Percentiles rank a stretch among this genome's conserved stretches.
Conservation (phyloP, 2,113 vertebrate species). For the pig (Sus scrofa) region DNA sequence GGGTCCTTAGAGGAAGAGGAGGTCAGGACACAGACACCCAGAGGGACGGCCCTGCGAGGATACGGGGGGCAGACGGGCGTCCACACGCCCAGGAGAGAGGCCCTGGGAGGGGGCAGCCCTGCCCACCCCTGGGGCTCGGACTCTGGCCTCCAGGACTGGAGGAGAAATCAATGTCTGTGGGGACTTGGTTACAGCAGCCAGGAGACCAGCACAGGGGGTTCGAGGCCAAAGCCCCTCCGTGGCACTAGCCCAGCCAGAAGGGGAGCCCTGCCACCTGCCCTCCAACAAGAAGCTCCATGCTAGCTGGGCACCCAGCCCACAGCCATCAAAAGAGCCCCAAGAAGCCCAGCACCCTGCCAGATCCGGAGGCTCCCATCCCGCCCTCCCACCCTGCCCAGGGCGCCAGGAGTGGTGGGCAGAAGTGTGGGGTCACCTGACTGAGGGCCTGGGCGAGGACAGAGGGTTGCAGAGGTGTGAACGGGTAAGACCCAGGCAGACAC, state of each 20-base stretch:
- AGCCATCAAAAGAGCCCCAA: background rate
- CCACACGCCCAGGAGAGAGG: fast-evolving
- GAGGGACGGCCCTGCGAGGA: background rate
- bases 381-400: background rate
- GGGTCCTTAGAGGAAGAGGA: background rate
- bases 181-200: fast-evolving
- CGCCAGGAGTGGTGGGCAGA: background rate
- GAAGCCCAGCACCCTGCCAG: background rate
- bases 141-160: background rate
- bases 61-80: fast-evolving
- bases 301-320: background rate
- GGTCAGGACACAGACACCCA: background rate
- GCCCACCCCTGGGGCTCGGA: fast-evolving
- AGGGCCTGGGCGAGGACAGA: background rate
- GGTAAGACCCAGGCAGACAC: no score
- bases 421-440: background rate
- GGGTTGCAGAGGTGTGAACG: no score
- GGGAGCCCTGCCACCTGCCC: background rate
- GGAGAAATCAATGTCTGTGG: background rate
- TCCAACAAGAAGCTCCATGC: fast-evolving
- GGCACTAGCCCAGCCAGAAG: fast-evolving
- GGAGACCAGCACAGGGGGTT: fast-evolving
- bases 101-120: background rate
- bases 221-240: fast-evolving
- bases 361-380: background rate